Evolutionary conservation across 2,888 invertebrate species (phyloP).

Genomic region (Lasioglossum lativentre): DNA sequence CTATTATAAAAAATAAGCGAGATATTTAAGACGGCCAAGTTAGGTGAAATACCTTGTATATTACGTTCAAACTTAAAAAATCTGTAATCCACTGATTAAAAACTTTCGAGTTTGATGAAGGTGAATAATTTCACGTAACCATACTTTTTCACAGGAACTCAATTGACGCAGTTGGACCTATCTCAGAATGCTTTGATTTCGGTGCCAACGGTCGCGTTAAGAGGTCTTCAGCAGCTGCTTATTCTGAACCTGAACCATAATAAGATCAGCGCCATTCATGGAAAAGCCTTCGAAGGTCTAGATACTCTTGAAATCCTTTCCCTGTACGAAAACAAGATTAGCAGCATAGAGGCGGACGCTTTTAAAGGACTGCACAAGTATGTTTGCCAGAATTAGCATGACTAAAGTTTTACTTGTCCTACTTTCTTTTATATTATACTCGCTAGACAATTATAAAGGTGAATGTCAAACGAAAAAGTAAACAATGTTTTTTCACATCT

Average conservation of each 20-base stretch:
- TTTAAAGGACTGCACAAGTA: slow-evolving; percentile 95
- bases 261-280: slow-evolving; percentile 91
- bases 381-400: slow-evolving; percentile 77
- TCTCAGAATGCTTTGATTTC: slow-evolving; percentile 93
- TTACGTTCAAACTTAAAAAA: no score
- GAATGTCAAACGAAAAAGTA: no score
- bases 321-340: slow-evolving; percentile 94
- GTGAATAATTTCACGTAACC: not conserved
- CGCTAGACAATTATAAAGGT: not conserved
- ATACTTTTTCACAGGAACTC: slow-evolving; percentile 88
- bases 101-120: not conserved
- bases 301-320: slow-evolving; percentile 95
- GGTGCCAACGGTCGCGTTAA: slow-evolving; percentile 93
- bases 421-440: not conserved
- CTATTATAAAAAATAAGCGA: no score
- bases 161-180: slow-evolving; percentile 94
- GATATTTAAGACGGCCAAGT: no score
- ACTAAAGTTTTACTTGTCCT: not conserved
- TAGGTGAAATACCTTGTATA: no score
- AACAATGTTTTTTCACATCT: no score
- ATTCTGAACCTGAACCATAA: slow-evolving; percentile 96
- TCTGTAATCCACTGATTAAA: not conserved
- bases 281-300: slow-evolving; percentile 93
- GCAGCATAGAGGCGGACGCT: slow-evolving; percentile 91
- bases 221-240: slow-evolving; percentile 92